Base-by-base conservation (phyloP, 2,888 invertebrate genomes). In the Muschampia plurimacula region DNA sequence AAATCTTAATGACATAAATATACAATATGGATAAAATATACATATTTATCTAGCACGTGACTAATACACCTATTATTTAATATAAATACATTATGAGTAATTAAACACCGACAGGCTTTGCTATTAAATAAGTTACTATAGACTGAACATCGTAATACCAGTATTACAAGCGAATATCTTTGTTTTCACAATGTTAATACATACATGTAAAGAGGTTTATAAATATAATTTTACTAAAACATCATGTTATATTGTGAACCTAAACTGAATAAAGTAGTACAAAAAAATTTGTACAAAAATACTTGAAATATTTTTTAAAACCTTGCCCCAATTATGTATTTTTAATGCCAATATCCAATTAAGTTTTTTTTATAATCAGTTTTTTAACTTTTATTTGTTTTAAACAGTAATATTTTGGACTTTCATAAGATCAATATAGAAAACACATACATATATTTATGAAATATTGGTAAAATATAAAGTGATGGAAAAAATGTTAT, bases 1-100 rank as follows among this genome's bases (percentile, higher is more conserved):
- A 60, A 46, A 71, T 55, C 22, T 36, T 36, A 46, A 57, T 52
- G 49, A 69, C 63, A 52, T 15, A 8, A 8, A 15, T 22, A 10
- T 65, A 68, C 39, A 52, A 68, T 66, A 49, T 28, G 15, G 22
- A 39, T 22, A 22, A 22, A 67, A 6, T 10, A 66, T 71, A 70
- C 57, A 60, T 64, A 60, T 67, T 39, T 39, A 65, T 52, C 60
- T 72, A 72, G 71, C 71, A 67, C 66, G 62, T 28, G 28, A 67
- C 66, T 67, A 66, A 66, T 9, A 69, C 12, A 52, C 15, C 52
- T 41, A 69, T 52, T 12, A 41, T 9, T 12, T 49, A 65, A 46
- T 46, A 52, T 15, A 15, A 15, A 52, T 52, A 15, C 5, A 15
- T 52, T 15, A 52, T 15, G 15, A 15, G 52, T 7, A 52, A 52